Conservation (phyloP, 2,113 vertebrate species). For the Albula goreensis region DNA sequence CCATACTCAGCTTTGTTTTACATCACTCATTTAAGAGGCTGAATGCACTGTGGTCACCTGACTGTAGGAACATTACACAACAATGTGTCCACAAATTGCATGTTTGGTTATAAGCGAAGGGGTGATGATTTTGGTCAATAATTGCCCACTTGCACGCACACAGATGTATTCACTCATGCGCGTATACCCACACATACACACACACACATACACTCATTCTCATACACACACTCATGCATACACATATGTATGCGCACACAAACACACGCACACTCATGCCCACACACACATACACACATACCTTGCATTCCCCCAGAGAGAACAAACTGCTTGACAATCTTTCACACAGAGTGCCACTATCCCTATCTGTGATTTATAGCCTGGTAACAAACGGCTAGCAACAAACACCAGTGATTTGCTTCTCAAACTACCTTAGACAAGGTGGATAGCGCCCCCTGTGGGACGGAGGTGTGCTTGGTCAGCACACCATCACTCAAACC, state of each 20-base stretch:
- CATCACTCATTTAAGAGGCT: no score
- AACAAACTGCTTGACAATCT: background rate
- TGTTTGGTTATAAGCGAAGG: no score
- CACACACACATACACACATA: conserved; percentile 8
- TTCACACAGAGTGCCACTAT: background rate
- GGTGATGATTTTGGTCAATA: no score
- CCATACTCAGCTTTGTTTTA: no score
- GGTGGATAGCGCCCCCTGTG: no score
- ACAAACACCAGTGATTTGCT: no score
- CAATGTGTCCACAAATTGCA: no score
- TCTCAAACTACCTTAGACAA: no score
- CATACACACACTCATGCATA: background rate
- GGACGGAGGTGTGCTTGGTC: background rate
- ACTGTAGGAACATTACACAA: no score
- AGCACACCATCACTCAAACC: background rate
- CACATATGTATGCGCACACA: background rate
- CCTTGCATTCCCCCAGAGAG: background rate
- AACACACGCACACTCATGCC: background rate
- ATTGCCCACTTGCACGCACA: no score
- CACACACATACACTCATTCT: background rate
- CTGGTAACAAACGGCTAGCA: no score
- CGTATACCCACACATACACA: background rate
- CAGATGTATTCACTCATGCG: background rate
- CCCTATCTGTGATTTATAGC: background rate
- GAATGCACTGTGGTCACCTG: no score